These are phyloP conservation scores for Cathartes aura DNA, from an alignment of 2,113 vertebrate species.

Conservation along the genomic window DNA sequence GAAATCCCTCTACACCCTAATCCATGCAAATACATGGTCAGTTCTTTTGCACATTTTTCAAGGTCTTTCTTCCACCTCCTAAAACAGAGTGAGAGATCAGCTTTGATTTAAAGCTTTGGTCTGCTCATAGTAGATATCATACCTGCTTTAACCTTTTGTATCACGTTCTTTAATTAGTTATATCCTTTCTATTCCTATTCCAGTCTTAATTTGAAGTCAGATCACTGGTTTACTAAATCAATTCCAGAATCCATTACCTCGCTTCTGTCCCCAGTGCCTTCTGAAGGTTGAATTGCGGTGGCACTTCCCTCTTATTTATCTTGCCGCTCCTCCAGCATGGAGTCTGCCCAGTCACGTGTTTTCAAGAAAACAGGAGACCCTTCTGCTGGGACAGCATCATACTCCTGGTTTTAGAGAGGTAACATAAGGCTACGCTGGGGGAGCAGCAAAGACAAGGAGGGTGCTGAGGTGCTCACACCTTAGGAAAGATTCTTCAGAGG, in stretches of 20 bases:
- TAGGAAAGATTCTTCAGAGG: background rate
- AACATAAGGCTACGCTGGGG: background rate
- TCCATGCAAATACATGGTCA: background rate
- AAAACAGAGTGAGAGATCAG: background rate
- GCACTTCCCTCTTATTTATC: background rate
- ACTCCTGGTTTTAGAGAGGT: background rate
- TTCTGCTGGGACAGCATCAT: background rate
- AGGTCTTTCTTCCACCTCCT: background rate
- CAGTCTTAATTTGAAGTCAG: constrained; percentile 59
- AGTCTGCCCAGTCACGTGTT: background rate
- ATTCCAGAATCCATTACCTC: constrained; percentile 19
- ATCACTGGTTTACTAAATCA: constrained; percentile 42
- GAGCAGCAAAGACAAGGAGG: background rate
- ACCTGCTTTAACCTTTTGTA: background rate
- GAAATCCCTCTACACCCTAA: background rate
- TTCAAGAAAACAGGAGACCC: background rate
- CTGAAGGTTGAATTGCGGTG: background rate
- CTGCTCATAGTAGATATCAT: background rate
- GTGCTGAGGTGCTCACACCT: background rate
- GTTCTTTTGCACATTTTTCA: background rate
- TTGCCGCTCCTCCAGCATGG: background rate
- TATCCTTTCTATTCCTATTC: constrained; percentile 32
- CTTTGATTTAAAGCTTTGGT: constrained; percentile 40
- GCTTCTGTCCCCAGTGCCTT: constrained; percentile 6
- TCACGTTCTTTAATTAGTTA: constrained; percentile 35